Base-by-base conservation (phyloP, 1,140 invertebrate species). In the Choristoneura fumiferana region DNA sequence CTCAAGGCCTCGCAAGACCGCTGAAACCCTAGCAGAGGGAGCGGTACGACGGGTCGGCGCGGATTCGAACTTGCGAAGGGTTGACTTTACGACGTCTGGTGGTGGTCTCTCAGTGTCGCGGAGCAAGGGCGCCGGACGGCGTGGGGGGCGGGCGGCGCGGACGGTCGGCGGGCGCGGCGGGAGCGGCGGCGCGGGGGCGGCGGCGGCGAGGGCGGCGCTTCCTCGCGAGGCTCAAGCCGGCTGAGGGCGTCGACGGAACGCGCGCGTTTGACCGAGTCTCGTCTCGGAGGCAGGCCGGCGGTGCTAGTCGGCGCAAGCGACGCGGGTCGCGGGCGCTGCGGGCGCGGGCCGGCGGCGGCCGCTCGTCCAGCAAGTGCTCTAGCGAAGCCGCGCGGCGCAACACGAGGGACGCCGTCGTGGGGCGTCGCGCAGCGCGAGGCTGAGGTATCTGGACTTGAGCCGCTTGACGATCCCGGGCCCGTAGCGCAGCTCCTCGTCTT, bases 391-490 rank as follows among this genome's bases (percentile, higher is more conserved):
- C 95, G 52, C 95, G 91, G 12, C 96, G 89, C 52, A 97, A 91
- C 61, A 95, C 90, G 92, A 91, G 4, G 91, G 92, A 17, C 94
- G 90, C n/a, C 89, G 89, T 55, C 92, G 91, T 34, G 91, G 91
- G 39, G 90, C 90, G 65, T 95, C 94, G 6, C 95, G 90, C 52
- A 96, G 83, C 1, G 95, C 95, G 35, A 97, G 89, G 73, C 94
- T 96, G 57, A 97, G 91, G 79, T 96, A 97, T 69, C 95, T 94
- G 73, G 94, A 95, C 74, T 95, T 94, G 39, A 97, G 90, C 72
- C 94, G 95, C 67, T 95, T 96, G 3, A 98, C 96, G 71, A 98
- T 97, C 5, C 96, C 96, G 8, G 96, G 96, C 0, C 96, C 96
- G 88, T 98, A 98, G 67, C 95, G 94, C 13, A 97, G 82, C 73